Percentiles rank a stretch among this genome's conserved stretches.
Evolutionary conservation across 1,140 invertebrate species (phyloP).

Genomic region (Cydia pomonella): DNA sequence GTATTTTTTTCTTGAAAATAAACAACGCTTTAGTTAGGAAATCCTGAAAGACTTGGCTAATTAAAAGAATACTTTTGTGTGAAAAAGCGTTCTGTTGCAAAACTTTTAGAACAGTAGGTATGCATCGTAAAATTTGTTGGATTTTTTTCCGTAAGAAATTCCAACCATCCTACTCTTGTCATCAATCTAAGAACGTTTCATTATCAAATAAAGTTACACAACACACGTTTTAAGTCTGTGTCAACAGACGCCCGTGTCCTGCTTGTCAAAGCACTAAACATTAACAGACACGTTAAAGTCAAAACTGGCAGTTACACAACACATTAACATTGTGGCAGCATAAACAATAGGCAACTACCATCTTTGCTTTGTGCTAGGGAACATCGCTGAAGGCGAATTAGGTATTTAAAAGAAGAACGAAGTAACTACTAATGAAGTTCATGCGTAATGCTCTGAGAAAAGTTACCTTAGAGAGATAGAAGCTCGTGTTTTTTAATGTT

Average conservation of each 20-base stretch:
- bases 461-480: background rate
- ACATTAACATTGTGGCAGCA: conserved; percentile 14
- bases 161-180: too few relatives aligned
- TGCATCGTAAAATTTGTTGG: too few relatives aligned
- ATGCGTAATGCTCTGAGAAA: background rate
- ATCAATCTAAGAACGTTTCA: too few relatives aligned
- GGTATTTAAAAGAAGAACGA: background rate
- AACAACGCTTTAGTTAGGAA: too few relatives aligned
- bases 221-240: background rate
- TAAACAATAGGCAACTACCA: conserved; percentile 8
- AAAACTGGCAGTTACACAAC: conserved; percentile 2
- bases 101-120: too few relatives aligned
- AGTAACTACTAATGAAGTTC: background rate
- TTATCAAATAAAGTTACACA: too few relatives aligned
- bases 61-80: too few relatives aligned
- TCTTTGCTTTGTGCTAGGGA: background rate
- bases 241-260: conserved; percentile 7
- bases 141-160: too few relatives aligned
- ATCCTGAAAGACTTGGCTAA: too few relatives aligned
- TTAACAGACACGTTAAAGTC: background rate
- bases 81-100: too few relatives aligned
- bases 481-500: background rate
- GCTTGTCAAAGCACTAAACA: background rate
- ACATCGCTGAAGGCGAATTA: conserved; percentile 3
- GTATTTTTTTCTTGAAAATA: too few relatives aligned